Evolutionary conservation across 92 coral and sea anemone genomes (phyloP).

Genomic region (Parazoanthus swiftii): DNA sequence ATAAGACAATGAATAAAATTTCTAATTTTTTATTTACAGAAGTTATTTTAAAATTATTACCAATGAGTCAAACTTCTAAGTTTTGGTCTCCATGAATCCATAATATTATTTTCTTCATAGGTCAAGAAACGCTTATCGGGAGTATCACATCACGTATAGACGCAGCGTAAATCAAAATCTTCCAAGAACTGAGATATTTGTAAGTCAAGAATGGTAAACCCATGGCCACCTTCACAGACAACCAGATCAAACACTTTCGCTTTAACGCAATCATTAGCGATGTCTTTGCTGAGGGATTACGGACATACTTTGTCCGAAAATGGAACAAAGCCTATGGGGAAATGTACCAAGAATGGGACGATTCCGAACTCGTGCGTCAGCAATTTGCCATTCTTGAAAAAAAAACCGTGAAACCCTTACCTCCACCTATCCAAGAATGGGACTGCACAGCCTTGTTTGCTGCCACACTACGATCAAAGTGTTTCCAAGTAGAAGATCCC

Average conservation of each 20-base stretch:
- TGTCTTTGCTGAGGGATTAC: background rate
- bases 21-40: too few relatives aligned
- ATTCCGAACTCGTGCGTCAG: background rate
- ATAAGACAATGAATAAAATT: too few relatives aligned
- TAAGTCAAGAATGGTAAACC: too few relatives aligned
- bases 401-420: background rate
- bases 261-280: background rate
- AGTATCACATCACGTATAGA: too few relatives aligned
- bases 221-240: background rate
- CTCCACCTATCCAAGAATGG: constrained; percentile 3
- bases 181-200: too few relatives aligned
- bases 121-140: too few relatives aligned
- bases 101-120: too few relatives aligned
- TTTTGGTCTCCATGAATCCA: too few relatives aligned
- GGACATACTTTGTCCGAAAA: background rate
- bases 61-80: too few relatives aligned
- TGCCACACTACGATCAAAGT: background rate
- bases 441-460: background rate
- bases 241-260: background rate
- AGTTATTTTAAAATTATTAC: too few relatives aligned
- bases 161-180: too few relatives aligned
- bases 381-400: background rate
- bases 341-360: constrained; percentile 15
- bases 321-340: background rate
- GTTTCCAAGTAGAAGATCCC: background rate